Evolutionary conservation across 2,888 invertebrate species (phyloP), one percentile per base, ranked within the genome.

Genomic region (Tenthredo scrophulariae): DNA sequence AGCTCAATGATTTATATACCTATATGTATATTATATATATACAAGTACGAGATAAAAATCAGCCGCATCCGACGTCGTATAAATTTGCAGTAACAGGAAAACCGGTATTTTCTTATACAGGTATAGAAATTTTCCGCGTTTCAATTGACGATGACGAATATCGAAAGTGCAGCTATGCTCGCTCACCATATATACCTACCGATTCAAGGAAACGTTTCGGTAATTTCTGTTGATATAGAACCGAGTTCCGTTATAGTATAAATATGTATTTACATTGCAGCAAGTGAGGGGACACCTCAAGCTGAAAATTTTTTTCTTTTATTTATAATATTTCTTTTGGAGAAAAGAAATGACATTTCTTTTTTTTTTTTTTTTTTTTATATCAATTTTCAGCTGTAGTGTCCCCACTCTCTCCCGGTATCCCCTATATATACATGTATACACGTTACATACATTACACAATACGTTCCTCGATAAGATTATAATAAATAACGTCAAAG

Each of bases 401-500:
- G 46, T 4, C 10, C 15, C 46, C 46, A 46, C 46, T 46, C 15
- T 46, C 13, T 46, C 13, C 13, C 46, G 46, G 15, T 46, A 1
- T 46, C 46, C 46, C 46, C 46, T 46, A 29, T 33, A 13, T 15
- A 67, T 29, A 67, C 22, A 22, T 26, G 26, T 26, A 26, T 13
- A 26, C 10, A 65, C 10, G 7, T 29, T 29, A 29, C 7, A 26
- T 29, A 29, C 33, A 67, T 29, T 67, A 18, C 4, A 67, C 67
- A 18, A 29, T 29, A 67, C 29, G 67, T 33, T 67, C 6, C 67
- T 6, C 67, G 67, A 67, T 67, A 67, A 67, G 67, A 67, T 67
- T 15, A 67, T 29, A 26, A 26, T 29, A 33, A 26, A 67, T 13
- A 18, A 29, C 67, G 67, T 15, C 26, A 67, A 67, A 67, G 67